phyloP scores from a whole-genome alignment of 2,113 vertebrate genomes.

The Nycticorax nycticorax region DNA sequence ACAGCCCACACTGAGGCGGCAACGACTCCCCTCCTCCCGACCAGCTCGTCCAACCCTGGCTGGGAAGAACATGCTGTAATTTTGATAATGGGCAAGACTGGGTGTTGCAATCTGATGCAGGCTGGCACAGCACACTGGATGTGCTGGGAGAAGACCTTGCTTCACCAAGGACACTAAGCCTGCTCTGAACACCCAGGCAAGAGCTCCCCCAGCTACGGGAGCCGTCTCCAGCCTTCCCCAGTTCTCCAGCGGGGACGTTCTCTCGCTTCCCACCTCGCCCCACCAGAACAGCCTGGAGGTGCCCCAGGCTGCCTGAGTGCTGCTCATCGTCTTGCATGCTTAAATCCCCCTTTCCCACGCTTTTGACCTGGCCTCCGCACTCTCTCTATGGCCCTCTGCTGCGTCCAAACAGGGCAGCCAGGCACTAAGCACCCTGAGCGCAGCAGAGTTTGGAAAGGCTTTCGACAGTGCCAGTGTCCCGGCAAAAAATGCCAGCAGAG shows the following conservation, averaged over 20 bases:
- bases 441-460: too few relatives aligned
- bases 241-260: neutral
- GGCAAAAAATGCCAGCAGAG: too few relatives aligned
- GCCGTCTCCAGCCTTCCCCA: neutral
- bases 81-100: neutral
- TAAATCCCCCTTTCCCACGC: too few relatives aligned
- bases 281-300: neutral
- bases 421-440: too few relatives aligned
- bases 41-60: neutral
- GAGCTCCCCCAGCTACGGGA: neutral
- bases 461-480: too few relatives aligned
- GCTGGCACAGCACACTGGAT: neutral
- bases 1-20: neutral
- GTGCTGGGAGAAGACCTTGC: neutral
- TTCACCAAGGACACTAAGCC: neutral
- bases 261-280: neutral
- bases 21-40: neutral
- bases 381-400: too few relatives aligned
- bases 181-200: neutral
- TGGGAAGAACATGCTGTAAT: neutral
- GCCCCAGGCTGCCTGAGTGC: neutral
- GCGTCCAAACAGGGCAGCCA: too few relatives aligned
- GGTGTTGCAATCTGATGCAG: neutral
- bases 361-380: too few relatives aligned
- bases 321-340: too few relatives aligned